Base-by-base conservation (phyloP, 2,113 vertebrate species). In the Pleuronectes platessa region DNA sequence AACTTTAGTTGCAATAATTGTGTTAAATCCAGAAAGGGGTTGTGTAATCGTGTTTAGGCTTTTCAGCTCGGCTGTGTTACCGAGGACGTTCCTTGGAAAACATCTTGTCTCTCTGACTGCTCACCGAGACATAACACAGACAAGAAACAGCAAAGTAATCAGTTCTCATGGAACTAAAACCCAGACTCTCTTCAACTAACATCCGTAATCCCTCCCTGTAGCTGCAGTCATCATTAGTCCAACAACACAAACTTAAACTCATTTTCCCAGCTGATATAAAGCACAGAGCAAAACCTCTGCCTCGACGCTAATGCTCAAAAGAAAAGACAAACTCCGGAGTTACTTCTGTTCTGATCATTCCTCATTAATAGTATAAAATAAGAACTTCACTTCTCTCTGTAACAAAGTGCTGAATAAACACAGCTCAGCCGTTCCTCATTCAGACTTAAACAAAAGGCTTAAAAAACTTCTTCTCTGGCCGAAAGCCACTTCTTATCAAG, bases 61-160 rank as follows among this genome's bases (percentile, higher is more conserved):
- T 89, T 81, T 74, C 54, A 75, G 61, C 79, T 78, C 18, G 7
- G 62, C 67, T 61, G 66, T 83, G 78, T 84, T 78, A 76, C 62
- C 0, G 23, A 78, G 59, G 77, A 83, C 66, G 1, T 56, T 27
- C 27, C 78, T 84, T 3, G 0, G 62, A 88, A 78, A 78, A 71
- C 64, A 73, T 83, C 80, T 77, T 58, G 73, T 81, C 81, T 79
- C 76, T 73, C 68, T 18, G 67, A 75, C 72, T 86, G 58, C 62
- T 82, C 64, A 47, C 51, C 17, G 24, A 88, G 85, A 90, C 88
- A 82, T 26, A 84, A 90, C 89, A 66, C 85, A 89, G 86, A 88
- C 81, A 68, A 70, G 75, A 86, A 65, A 78, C 79, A 78, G 83
- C 68, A 26, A n/a, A 72, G 37, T 90, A 86, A 89, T 89, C 92